phyloP scores from a whole-genome alignment of 2,888 invertebrate genomes.

The Bruchidius siliquastri region DNA sequence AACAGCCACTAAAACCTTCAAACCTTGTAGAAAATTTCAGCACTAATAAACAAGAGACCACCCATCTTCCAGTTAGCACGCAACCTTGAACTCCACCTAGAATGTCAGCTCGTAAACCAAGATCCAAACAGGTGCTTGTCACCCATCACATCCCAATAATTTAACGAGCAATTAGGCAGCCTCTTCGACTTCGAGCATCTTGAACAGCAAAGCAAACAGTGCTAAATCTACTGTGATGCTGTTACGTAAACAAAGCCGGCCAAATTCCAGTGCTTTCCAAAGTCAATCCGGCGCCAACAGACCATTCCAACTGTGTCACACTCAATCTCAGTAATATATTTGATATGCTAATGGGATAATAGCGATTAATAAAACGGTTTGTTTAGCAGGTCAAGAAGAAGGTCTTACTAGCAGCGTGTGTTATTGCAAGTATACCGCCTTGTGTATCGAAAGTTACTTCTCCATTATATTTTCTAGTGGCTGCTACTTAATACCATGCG shows the following conservation, averaged over 20 bases:
- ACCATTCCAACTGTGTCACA: background rate
- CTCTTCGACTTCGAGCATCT: background rate
- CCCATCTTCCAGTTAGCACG: background rate
- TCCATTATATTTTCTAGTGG: too few relatives aligned
- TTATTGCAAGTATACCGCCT: too few relatives aligned
- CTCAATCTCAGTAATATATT: background rate
- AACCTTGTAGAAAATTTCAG: too few relatives aligned
- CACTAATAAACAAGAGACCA: background rate
- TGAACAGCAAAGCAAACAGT: background rate
- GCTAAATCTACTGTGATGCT: background rate
- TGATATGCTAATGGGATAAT: background rate
- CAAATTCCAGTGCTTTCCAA: background rate
- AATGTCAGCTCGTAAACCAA: background rate
- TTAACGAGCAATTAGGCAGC: background rate
- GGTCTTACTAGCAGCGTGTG: background rate
- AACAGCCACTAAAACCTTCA: too few relatives aligned
- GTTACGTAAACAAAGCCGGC: background rate
- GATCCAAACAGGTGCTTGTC: background rate
- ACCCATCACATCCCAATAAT: background rate
- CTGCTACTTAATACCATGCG: too few relatives aligned
- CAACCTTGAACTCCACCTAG: background rate
- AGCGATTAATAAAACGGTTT: background rate
- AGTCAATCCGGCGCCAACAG: background rate
- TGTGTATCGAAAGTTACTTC: too few relatives aligned
- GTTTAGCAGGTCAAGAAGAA: background rate